Evolutionary conservation across 2,797 vertebrate species (phyloP), one percentile per base, ranked within the genome.

Genomic region (Pangasius djambal): DNA sequence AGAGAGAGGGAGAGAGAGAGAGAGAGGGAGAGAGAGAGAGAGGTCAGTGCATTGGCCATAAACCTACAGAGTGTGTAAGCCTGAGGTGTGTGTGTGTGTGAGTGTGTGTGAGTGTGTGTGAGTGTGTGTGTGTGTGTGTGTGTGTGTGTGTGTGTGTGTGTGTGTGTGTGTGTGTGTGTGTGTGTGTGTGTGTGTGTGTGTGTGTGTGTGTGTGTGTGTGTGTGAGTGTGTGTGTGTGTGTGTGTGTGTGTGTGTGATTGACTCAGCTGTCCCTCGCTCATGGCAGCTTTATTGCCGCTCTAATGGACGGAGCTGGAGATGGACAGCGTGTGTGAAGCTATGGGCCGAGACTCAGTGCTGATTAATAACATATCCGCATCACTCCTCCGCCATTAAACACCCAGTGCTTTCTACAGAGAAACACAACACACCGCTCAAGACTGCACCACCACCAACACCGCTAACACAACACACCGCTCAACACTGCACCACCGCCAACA

Each of bases 281-380:
- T 87, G 92, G 79, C 93, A 92, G 91, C 65, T 94, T 95, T 94
- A 95, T 93, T 87, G 92, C 89, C 86, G 87, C 87, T 91, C 93
- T 95, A 95, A 94, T 94, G 87, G 92, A 92, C 91, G 89, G 87
- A 70, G 55, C 90, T 92, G 92, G 93, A 93, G 91, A 84, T 20
- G 90, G 90, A 91, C 86, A 79, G 88, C 37, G 61, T 84, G 89
- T 87, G 89, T 89, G 90, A 89, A 89, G 90, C 77, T 63, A 7
- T 83, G 59, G 37, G 78, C 52, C 1, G 50, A 18, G 20, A 59
- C n/a, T 20, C n/a, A 10, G 50, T 31, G n/a, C 15, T 65, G 83
- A 84, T 67, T 67, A 67, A 69, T 84, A 84, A 69, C 40, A 83
- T 20, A 25, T 40, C 25, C 4, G 0, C 83, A 67, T 48, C 40